Conservation (phyloP, 2,888 invertebrate species). For the Drosophila anomalata region DNA sequence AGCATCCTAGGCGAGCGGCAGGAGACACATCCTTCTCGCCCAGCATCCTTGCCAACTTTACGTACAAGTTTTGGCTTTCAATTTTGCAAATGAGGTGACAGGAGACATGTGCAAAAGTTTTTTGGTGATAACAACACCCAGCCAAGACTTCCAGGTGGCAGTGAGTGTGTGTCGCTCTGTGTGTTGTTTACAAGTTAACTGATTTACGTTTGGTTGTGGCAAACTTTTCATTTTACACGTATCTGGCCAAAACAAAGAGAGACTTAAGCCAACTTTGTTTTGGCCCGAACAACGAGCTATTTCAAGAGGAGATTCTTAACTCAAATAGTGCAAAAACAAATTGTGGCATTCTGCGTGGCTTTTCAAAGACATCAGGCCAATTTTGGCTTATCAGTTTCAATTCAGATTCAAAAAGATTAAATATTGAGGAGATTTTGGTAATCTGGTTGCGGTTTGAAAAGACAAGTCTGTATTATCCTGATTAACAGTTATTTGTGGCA, state of each 20-base stretch:
- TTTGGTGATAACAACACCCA: constrained; percentile 57
- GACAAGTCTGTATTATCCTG: neutral
- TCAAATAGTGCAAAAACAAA: constrained; percentile 37
- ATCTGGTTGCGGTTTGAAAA: neutral
- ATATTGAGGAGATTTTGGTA: neutral
- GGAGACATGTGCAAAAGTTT: constrained; percentile 66
- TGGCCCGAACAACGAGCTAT: constrained; percentile 9
- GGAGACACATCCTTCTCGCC: constrained; percentile 16
- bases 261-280: constrained; percentile 15
- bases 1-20: constrained; percentile 17
- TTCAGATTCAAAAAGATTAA: neutral
- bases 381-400: neutral
- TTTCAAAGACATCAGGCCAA: neutral
- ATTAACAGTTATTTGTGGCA: neutral
- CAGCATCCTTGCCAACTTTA: constrained; percentile 51
- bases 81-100: constrained; percentile 77
- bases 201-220: constrained; percentile 64
- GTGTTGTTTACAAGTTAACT: constrained; percentile 72
- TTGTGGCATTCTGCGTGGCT: constrained; percentile 27
- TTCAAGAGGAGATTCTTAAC: constrained; percentile 17
- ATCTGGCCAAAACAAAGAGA: constrained; percentile 32
- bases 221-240: constrained; percentile 56
- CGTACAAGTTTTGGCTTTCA: constrained; percentile 76
- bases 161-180: constrained; percentile 19
- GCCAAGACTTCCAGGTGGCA: constrained; percentile 27